Evolutionary conservation across 1,140 invertebrate species (phyloP), one percentile per base, ranked within the genome.

Genomic region (Callitettix versicolor): DNA sequence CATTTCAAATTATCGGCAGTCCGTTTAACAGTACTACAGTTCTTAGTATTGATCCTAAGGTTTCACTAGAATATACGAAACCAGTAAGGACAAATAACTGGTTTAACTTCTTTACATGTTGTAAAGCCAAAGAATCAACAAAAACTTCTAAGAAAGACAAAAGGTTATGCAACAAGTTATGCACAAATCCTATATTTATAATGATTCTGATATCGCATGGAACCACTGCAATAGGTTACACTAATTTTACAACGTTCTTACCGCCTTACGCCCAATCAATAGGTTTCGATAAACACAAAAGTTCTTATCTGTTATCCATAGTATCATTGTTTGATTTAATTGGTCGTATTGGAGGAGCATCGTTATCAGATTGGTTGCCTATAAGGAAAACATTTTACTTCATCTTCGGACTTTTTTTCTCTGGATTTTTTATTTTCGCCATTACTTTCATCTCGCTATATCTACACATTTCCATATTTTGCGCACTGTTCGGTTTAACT

Each of bases 211-310:
- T 89, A 58, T 89, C 86, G 0, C 88, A 88, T 63, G 86, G 82
- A 22, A 87, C 86, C 0, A 87, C 85, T 57, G 88, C 86, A 2
- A 85, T 91, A 41, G 87, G 86, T 48, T 89, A 89, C 62, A 90
- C 87, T 0, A 90, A 91, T 65, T 88, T 90, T 56, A 81, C 88
- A 0, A 88, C 90, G 44, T 63, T 90, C 1, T 70, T 90, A 14
- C 86, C 87, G 2, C 76, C 79, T 0, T 90, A 88, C 66, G 86
- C 85, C 1, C 65, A 77, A 9, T 73, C 75, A 12, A 68, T 86
- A 5, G 77, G 77, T 1, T 89, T 83, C 61, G 76, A 83, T 65
- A 86, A 86, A 63, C 71, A 77, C 3, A 67, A 77, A 42, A 78
- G 79, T 0, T 81, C 84, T 1, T 77, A 83, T 58, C 64, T 91